Conservation (phyloP, 2,113 vertebrate species). For the Condylura cristata region DNA sequence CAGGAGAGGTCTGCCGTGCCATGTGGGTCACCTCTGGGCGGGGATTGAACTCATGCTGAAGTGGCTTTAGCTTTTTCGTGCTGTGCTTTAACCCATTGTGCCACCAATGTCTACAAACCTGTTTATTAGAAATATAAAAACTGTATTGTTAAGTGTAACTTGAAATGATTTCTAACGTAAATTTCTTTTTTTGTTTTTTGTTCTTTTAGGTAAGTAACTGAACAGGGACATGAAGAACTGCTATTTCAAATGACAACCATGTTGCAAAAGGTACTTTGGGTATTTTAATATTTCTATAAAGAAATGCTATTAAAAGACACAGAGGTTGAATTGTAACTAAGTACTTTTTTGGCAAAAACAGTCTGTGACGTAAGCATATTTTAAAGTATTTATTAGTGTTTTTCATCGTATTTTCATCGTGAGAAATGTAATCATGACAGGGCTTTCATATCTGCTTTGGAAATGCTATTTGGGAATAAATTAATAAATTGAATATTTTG, state of each 20-base stretch:
- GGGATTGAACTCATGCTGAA: too few relatives aligned
- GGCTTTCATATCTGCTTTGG: neutral
- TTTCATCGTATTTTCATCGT: constrained; percentile 26
- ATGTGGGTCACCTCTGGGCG: too few relatives aligned
- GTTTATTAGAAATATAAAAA: neutral
- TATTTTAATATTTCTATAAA: constrained; percentile 53
- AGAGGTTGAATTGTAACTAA: neutral
- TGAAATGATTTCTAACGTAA: neutral
- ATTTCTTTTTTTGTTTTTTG: constrained; percentile 20
- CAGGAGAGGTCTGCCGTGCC: too few relatives aligned
- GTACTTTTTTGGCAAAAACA: neutral
- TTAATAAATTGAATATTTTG: neutral
- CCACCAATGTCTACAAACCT: neutral
- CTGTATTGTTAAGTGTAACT: neutral
- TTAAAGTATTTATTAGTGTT: neutral
- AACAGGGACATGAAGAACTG: constrained; percentile 86
- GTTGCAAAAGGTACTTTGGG: constrained; percentile 89
- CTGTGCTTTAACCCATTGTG: too few relatives aligned
- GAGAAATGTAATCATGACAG: neutral
- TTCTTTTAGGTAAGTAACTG: constrained; percentile 88
- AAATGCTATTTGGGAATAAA: neutral
- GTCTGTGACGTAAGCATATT: neutral
- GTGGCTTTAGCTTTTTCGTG: too few relatives aligned
- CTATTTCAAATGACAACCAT: constrained; percentile 87
- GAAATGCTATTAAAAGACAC: neutral